These are phyloP conservation scores for Theristus sp. DNA, from an alignment of 2,888 invertebrate genomes.

Conservation along the genomic window DNA sequence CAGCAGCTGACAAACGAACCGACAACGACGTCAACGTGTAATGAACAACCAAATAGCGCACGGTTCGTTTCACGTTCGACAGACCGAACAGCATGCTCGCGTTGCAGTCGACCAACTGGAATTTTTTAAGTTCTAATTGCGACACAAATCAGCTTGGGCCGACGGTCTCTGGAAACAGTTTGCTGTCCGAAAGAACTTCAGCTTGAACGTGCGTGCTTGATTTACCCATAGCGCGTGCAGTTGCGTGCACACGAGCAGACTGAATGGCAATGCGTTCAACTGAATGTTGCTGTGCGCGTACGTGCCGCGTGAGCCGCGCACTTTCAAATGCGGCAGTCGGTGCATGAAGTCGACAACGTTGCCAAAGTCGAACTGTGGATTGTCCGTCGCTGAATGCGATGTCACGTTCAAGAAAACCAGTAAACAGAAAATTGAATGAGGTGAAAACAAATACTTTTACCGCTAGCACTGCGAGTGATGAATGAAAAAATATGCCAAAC, in stretches of 20 bases:
- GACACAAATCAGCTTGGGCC: too few relatives aligned
- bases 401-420: too few relatives aligned
- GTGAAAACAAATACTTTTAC: too few relatives aligned
- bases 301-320: constrained; percentile 47
- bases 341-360: constrained; percentile 61
- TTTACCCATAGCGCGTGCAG: constrained; percentile 46
- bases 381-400: background rate
- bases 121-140: too few relatives aligned
- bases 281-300: constrained; percentile 65
- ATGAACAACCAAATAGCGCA: constrained; percentile 46
- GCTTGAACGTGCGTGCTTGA: too few relatives aligned
- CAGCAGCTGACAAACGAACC: too few relatives aligned
- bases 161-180: background rate
- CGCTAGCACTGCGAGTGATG: too few relatives aligned
- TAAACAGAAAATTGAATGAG: too few relatives aligned
- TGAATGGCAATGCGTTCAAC: constrained; percentile 57
- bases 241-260: constrained; percentile 61
- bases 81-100: constrained; percentile 25
- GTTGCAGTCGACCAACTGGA: constrained; percentile 29
- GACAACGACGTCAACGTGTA: constrained; percentile 41
- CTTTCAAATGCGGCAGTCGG: constrained; percentile 48
- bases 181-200: constrained; percentile 40
- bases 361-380: constrained; percentile 59
- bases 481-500: too few relatives aligned
- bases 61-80: constrained; percentile 41